Percentiles rank a stretch among this genome's conserved stretches.
Conservation (phyloP, 2,888 invertebrate genomes). For the Orthosia cruda region DNA sequence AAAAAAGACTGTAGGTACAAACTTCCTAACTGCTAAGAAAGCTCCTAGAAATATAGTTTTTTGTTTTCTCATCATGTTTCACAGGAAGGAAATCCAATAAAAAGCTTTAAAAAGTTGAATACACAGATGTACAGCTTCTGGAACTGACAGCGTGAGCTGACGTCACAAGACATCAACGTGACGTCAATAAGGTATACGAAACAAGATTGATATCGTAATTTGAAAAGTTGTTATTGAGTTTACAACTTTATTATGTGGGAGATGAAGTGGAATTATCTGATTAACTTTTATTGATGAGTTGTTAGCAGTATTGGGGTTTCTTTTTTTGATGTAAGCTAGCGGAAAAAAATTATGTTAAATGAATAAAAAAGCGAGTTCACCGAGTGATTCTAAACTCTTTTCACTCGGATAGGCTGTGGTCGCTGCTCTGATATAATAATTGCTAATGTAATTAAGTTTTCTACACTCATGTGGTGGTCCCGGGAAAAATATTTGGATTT, state of each 20-base stretch:
- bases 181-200: conserved; percentile 14
- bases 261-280: conserved; percentile 10
- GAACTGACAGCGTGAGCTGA: conserved; percentile 19
- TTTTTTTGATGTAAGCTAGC: too few species aligned
- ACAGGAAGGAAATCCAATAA: conserved; percentile 41
- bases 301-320: neutral
- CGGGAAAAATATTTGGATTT: neutral
- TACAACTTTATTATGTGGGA: conserved; percentile 13
- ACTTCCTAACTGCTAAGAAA: neutral
- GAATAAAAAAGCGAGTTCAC: neutral
- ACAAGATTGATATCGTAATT: conserved; percentile 31
- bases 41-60: neutral
- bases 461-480: neutral
- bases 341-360: too few species aligned
- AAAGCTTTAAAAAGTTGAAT: conserved; percentile 32
- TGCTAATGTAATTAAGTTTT: neutral
- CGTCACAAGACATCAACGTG: conserved; percentile 24
- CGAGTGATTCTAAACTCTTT: neutral
- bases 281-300: neutral
- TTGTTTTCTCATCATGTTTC: conserved; percentile 24
- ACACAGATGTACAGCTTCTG: conserved; percentile 54
- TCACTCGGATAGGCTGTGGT: neutral
- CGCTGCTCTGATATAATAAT: neutral
- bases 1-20: neutral
- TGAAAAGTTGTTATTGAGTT: conserved; percentile 53